phyloP scores from a whole-genome alignment of 2,888 invertebrate species.

The Scrobipalpa costella region DNA sequence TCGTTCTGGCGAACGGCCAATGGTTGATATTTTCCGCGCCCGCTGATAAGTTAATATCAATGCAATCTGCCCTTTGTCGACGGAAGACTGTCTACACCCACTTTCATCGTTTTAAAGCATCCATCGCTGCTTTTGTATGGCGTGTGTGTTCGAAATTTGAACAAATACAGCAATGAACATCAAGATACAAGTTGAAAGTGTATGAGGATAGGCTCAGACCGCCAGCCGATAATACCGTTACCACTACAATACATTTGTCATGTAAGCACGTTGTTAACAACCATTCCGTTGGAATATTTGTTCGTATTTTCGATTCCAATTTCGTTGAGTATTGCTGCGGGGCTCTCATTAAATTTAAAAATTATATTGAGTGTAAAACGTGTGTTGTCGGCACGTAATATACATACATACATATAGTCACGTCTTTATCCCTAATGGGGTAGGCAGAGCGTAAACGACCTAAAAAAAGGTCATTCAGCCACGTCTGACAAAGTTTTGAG shows the following conservation, averaged over 20 bases:
- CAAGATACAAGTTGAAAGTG: background rate
- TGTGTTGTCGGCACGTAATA: too few species aligned
- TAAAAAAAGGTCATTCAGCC: too few species aligned
- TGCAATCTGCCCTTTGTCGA: conserved; percentile 32
- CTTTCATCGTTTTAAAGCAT: background rate
- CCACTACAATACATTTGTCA: conserved; percentile 16
- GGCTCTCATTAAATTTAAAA: background rate
- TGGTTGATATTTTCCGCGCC: conserved; percentile 48
- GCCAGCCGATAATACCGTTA: conserved; percentile 1
- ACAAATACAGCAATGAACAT: background rate
- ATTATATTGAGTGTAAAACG: too few species aligned
- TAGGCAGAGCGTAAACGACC: too few species aligned
- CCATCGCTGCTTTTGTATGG: background rate
- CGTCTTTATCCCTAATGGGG: too few species aligned
- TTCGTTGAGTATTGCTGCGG: background rate
- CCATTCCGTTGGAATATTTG: background rate
- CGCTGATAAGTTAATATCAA: conserved; percentile 46
- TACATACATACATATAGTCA: too few species aligned
- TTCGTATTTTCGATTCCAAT: conserved; percentile 6
- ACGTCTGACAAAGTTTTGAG: too few species aligned
- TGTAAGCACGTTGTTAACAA: conserved; percentile 17
- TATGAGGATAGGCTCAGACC: background rate
- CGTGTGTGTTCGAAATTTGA: background rate
- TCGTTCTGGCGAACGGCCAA: conserved; percentile 52
- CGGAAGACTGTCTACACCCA: background rate